phyloP scores from a whole-genome alignment of 2,113 vertebrate species.

The Sapayoa aenigma region DNA sequence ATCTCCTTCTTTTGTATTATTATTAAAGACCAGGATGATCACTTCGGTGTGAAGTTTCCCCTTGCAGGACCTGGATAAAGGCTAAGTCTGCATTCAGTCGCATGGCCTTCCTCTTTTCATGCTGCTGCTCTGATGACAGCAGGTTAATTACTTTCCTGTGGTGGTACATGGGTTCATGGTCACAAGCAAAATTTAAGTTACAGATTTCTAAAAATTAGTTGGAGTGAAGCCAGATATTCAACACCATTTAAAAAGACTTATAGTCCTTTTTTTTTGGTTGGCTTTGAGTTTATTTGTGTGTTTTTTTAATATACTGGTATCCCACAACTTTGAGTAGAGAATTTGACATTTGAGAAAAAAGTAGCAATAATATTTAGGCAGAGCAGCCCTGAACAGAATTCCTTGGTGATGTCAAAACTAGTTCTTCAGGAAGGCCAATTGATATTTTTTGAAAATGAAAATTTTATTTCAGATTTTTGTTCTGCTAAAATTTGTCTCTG shows the following conservation, averaged over 20 bases:
- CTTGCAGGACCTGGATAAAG: not conserved
- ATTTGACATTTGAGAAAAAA: not conserved
- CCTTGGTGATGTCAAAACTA: not conserved
- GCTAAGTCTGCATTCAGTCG: not conserved
- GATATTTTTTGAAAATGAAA: not conserved
- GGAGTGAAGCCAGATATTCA: not conserved
- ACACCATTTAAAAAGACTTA: not conserved
- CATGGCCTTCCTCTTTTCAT: not conserved
- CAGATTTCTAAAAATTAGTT: not conserved
- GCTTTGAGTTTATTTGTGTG: too few relatives aligned
- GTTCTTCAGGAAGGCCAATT: not conserved
- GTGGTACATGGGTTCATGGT: not conserved
- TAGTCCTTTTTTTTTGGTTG: too few relatives aligned
- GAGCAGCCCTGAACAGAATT: not conserved
- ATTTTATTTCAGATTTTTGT: not conserved
- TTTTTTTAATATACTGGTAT: not conserved
- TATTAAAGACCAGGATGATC: not conserved
- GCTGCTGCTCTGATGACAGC: not conserved
- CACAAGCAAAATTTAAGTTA: not conserved
- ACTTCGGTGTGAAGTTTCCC: not conserved
- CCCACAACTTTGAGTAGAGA: not conserved
- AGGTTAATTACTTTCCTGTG: not conserved
- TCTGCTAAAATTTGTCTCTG: not conserved
- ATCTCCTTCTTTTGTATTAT: not conserved
- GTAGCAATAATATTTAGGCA: not conserved